Conservation (phyloP, 2,113 vertebrate genomes). For the Cathartes aura region DNA sequence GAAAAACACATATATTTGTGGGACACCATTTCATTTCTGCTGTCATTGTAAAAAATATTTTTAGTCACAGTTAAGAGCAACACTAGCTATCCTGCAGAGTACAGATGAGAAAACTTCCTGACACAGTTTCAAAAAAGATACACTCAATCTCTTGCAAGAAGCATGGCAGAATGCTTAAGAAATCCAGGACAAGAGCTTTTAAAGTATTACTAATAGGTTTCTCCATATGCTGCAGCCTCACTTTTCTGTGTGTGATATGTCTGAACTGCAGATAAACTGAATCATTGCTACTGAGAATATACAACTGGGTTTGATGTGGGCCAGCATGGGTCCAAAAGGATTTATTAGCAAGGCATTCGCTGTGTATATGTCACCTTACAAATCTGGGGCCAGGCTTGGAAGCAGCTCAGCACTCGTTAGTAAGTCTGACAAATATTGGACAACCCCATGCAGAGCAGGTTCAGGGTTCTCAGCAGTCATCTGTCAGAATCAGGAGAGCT, state of each 20-base stretch:
- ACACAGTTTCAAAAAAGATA: neutral
- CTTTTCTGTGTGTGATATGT: neutral
- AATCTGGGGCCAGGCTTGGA: neutral
- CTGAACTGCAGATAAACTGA: neutral
- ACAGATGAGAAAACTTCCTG: neutral
- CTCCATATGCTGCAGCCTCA: neutral
- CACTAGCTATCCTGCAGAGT: neutral
- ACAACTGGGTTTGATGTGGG: neutral
- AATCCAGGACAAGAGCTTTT: neutral
- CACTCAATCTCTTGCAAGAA: neutral
- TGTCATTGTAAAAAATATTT: neutral
- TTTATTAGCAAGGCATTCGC: neutral
- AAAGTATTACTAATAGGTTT: neutral
- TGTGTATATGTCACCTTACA: neutral
- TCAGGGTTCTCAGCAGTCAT: slow-evolving; percentile 18
- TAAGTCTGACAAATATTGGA: neutral
- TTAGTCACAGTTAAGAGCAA: neutral
- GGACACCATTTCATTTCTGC: neutral
- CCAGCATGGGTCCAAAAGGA: slow-evolving; percentile 3
- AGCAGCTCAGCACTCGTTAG: neutral
- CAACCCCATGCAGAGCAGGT: neutral
- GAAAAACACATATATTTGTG: neutral
- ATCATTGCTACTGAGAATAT: neutral
- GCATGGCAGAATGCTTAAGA: neutral
- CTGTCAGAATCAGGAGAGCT: neutral